Conservation (phyloP, 2,888 invertebrate genomes). For the Limnephilus marmoratus region DNA sequence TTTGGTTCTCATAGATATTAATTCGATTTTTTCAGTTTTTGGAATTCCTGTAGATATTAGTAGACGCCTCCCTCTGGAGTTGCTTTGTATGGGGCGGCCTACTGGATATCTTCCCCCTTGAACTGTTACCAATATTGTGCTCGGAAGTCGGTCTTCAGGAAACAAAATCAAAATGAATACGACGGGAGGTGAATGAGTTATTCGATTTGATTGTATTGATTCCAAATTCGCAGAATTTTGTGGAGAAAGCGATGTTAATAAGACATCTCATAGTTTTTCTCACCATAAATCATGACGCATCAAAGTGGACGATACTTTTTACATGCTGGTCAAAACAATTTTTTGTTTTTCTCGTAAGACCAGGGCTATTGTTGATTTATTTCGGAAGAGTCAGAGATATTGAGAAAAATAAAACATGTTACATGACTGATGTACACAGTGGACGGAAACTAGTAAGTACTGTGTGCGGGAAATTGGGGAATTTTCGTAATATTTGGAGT, state of each 20-base stretch:
- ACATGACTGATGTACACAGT: neutral
- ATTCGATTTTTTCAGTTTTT: too few species aligned
- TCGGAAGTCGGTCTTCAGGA: too few species aligned
- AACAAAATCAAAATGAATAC: too few species aligned
- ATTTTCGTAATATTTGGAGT: neutral
- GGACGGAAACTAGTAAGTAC: neutral
- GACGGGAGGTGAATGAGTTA: too few species aligned
- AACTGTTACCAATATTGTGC: too few species aligned
- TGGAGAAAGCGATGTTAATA: neutral
- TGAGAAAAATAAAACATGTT: neutral
- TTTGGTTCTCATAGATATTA: too few species aligned
- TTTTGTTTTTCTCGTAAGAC: neutral
- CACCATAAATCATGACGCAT: neutral
- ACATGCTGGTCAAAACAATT: neutral
- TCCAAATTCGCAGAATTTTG: neutral
- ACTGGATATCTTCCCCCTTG: too few species aligned
- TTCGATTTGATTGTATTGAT: neutral
- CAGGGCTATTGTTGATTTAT: neutral
- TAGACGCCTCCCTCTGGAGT: too few species aligned
- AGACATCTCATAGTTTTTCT: neutral
- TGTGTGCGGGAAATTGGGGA: neutral
- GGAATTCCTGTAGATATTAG: too few species aligned
- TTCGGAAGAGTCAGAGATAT: neutral
- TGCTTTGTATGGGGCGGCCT: too few species aligned
- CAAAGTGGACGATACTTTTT: neutral